Evolutionary conservation across 1,140 invertebrate species (phyloP), one percentile per base, ranked within the genome.

Genomic region (Eubasilissa regina): DNA sequence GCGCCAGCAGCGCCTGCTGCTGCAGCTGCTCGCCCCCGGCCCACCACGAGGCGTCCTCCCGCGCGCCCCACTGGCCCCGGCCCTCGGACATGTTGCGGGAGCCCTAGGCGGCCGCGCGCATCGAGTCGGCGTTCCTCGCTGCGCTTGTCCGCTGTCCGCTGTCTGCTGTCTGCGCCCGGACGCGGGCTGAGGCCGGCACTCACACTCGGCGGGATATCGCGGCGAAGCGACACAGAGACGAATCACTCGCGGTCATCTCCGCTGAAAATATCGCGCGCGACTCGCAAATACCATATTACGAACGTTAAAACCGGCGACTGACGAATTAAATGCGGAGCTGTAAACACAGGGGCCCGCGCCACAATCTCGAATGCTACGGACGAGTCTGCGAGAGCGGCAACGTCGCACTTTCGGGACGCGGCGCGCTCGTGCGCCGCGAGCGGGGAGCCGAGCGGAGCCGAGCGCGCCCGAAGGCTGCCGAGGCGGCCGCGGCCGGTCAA

Each of bases 11-110:
- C 90, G 89, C 70, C 86, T 92, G 90, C 84, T 91, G 91, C 85
- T 90, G 87, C 85, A 90, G 89, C 84, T 88, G 89, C 84, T 90
- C 88, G 83, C 88, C 87, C 80, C 88, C 89, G 85, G 90, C 90
- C 91, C 91, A 92, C 90, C 89, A 90, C 82, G 91, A 90, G 86
- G 89, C 90, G 84, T 92, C 91, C 87, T 91, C 90, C 86, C 90
- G 89, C 86, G 89, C 89, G 87, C 90, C 91, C 91, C 91, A 92
- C 85, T 91, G 90, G 87, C 90, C 90, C 84, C 91, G 89, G 85
- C 87, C 87, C 84, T 81, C 79, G 25, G 78, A 72, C 82, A 77
- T 79, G 62, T 13, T 68, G 77, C 25, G 56, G 70, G 66, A 25
- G 73, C 60, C 53, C 47, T 53, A 51, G 58, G 3, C 60, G 4